These are phyloP conservation scores for Caenorhabditis plicata DNA, from an alignment of 2,888 invertebrate species.

Conservation along the genomic window DNA sequence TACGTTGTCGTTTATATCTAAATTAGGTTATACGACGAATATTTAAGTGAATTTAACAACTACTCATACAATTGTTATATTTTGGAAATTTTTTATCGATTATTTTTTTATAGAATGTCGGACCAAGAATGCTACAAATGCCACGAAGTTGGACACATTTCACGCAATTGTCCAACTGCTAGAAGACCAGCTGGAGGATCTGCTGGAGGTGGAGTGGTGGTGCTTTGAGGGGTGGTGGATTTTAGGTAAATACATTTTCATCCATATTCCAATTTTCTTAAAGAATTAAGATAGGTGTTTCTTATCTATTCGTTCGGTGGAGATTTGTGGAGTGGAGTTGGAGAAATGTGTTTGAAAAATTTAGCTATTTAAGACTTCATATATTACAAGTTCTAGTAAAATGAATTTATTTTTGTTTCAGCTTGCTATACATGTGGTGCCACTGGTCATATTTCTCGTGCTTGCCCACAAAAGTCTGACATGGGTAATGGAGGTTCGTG, in stretches of 20 bases:
- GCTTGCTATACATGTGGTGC: conserved; percentile 56
- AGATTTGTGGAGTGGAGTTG: conserved; percentile 27
- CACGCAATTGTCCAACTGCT: conserved; percentile 47
- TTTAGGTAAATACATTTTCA: conserved; percentile 35
- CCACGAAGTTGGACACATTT: conserved; percentile 58
- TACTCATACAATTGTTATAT: too few species aligned
- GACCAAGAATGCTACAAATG: conserved; percentile 56
- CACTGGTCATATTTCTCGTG: conserved; percentile 60
- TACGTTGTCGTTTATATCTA: too few species aligned
- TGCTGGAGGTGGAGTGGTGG: conserved; percentile 43
- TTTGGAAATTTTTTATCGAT: too few species aligned
- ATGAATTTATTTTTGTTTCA: conserved; percentile 19
- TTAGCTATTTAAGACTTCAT: conserved; percentile 1
- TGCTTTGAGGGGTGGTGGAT: conserved; percentile 30
- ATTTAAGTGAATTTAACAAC: too few species aligned
- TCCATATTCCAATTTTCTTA: conserved; percentile 17
- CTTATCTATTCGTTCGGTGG: conserved; percentile 17
- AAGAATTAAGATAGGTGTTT: conserved; percentile 12
- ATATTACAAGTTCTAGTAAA: too few species aligned
- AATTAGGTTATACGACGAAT: too few species aligned
- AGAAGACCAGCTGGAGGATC: conserved; percentile 24
- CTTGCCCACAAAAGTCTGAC: conserved; percentile 50
- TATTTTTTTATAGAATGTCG: conserved; percentile 33
- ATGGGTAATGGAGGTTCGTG: conserved; percentile 32
- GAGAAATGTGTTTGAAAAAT: conserved; percentile 23